Base-by-base conservation (phyloP, 1,140 invertebrate species). In the Psilanteris sp. region DNA sequence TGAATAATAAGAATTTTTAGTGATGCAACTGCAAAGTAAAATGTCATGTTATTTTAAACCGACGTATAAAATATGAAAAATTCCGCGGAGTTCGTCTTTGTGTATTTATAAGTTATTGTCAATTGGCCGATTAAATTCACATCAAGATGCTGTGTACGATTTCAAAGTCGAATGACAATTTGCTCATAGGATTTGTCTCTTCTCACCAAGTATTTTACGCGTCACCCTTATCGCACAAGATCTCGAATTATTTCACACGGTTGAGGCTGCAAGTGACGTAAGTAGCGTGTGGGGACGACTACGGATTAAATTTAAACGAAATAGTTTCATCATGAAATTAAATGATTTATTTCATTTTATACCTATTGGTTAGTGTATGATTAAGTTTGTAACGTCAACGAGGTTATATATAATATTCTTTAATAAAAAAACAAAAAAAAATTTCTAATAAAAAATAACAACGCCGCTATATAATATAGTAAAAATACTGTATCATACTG, bases 111-210 rank as follows among this genome's bases (percentile, higher is more conserved):
- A 27, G 10, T 27, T 39, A 39, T 55, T 22, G 4, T 27, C 22
- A 24, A 43, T 26, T 31, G 31, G 48, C 31, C 55, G 41, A 61
- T 61, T 61, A 61, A 61, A 61, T n/a, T 59, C 20, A 10, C 29
- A 32, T 37, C 41, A 43, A 24, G 43, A 44, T 10, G 1, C 39
- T 29, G 52, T 3, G 24, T 29, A 15, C 34, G 44, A 46, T 10
- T 39, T 29, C 34, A 64, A 61, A 7, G 4, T 48, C 32, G 24
- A 18, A 26, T 64, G 59, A 52, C 59, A 64, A 64, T 64, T 61
- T 26, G 48, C 41, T 48, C 43, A 37, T 20, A 37, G 55, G 55
- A 59, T 64, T 66, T 52, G 27, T 44, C 39, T 34, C 39, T 39
- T 39, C 18, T 44, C 11, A 10, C 52, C 15, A 13, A 8, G 14